Evolutionary conservation across 2,797 vertebrate genomes (phyloP).

Genomic region (Pristis pectinata): DNA sequence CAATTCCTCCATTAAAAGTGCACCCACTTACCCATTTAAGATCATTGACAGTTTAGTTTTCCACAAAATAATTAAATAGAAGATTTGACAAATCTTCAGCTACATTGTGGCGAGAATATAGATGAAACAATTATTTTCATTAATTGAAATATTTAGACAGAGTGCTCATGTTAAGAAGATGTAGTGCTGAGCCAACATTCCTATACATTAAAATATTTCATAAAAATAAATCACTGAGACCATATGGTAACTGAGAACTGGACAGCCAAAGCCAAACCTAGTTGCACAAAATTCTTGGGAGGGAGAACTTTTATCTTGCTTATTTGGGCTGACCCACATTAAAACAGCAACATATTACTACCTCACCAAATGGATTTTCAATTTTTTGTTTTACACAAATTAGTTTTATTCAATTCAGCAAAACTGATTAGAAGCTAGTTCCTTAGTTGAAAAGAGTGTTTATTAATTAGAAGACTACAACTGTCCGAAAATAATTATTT

Average conservation of each 20-base stretch:
- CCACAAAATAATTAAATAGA: background rate
- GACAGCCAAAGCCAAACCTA: background rate
- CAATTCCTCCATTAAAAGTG: background rate
- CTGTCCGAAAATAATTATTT: conserved; percentile 23
- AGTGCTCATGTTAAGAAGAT: background rate
- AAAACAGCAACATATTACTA: background rate
- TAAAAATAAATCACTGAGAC: background rate
- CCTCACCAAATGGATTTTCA: conserved; percentile 1
- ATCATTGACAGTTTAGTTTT: background rate
- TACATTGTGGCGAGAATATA: background rate
- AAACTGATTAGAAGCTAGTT: background rate
- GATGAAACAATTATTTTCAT: background rate
- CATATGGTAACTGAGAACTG: background rate
- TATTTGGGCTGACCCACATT: background rate
- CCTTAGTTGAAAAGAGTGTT: background rate
- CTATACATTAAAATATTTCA: background rate
- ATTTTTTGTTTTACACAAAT: background rate
- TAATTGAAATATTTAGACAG: background rate
- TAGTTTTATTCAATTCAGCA: conserved; percentile 5
- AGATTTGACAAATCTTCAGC: background rate
- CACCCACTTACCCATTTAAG: background rate
- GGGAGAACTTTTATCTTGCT: no score
- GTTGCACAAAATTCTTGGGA: background rate
- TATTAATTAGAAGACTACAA: background rate
- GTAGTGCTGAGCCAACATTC: background rate